Evolutionary conservation across 1,140 invertebrate genomes (phyloP).

Genomic region (Aethina tumida): DNA sequence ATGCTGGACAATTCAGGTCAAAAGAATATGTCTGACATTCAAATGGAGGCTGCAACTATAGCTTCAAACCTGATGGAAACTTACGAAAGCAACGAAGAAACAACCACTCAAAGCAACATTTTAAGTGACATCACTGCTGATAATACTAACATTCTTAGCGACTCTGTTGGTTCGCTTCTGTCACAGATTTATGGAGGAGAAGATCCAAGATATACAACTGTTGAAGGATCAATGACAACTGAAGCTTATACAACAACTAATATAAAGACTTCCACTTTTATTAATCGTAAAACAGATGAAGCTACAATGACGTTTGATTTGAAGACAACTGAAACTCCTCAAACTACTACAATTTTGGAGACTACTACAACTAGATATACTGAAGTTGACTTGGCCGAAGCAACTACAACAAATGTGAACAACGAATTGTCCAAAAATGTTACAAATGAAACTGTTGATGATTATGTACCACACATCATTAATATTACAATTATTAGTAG

Average conservation of each 20-base stretch:
- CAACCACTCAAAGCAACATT: constrained; percentile 9
- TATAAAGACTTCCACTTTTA: background rate
- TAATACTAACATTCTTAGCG: constrained; percentile 12
- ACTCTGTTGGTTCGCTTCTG: constrained; percentile 19
- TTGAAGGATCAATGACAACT: constrained; percentile 12
- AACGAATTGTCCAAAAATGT: background rate
- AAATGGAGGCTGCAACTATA: constrained; percentile 35
- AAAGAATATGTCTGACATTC: constrained; percentile 34
- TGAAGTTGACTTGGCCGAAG: too few relatives aligned
- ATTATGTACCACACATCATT: constrained; percentile 10
- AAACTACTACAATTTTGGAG: too few relatives aligned
- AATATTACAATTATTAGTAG: constrained; percentile 17
- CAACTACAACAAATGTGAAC: constrained; percentile 1
- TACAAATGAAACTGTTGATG: background rate
- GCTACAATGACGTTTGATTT: background rate
- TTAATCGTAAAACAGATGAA: constrained; percentile 2
- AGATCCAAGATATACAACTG: constrained; percentile 4
- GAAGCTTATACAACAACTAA: constrained; percentile 3
- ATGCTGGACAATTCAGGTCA: constrained; percentile 16
- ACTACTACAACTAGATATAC: too few relatives aligned
- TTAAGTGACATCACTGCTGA: constrained; percentile 7
- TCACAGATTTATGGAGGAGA: constrained; percentile 18
- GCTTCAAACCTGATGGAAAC: constrained; percentile 34
- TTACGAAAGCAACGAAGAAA: constrained; percentile 4
- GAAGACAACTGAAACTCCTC: constrained; percentile 5